Percentiles rank a stretch among this genome's conserved stretches.
These are phyloP conservation scores for Lutraria rhynchaena DNA, from an alignment of 1,140 invertebrate species.

Conservation along the genomic window DNA sequence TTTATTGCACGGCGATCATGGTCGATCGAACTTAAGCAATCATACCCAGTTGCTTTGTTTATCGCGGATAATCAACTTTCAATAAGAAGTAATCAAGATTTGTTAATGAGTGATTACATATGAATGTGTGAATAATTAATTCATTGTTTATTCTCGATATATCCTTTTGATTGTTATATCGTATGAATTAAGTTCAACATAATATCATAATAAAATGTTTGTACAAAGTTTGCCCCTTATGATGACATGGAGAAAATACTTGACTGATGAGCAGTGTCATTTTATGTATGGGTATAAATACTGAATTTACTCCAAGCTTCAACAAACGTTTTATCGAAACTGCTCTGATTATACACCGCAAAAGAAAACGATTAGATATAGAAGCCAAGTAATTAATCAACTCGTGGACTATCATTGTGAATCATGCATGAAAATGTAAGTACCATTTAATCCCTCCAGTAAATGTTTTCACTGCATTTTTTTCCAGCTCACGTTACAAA, in stretches of 20 bases:
- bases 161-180: constrained; percentile 18
- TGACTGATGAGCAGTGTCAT: constrained; percentile 10
- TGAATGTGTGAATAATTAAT: constrained; percentile 38
- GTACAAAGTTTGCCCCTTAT: not conserved
- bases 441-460: not conserved
- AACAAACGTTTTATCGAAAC: not conserved
- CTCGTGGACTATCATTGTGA: not conserved
- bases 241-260: constrained; percentile 15
- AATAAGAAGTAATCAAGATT: constrained; percentile 10
- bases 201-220: constrained; percentile 30
- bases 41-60: not conserved
- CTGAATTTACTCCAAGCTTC: constrained; percentile 18
- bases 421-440: constrained; percentile 52
- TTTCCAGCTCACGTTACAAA: too few relatives aligned
- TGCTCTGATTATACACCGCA: not conserved
- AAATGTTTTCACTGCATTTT: not conserved
- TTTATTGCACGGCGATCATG: constrained; percentile 5
- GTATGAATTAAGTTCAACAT: constrained; percentile 28
- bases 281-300: not conserved
- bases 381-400: not conserved
- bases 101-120: constrained; percentile 4
- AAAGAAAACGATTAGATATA: constrained; percentile 8
- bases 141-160: not conserved
- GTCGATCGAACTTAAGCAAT: not conserved
- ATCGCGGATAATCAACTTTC: constrained; percentile 16